Conservation (phyloP, 1,140 invertebrate genomes). For the Mesaphorura yosii region DNA sequence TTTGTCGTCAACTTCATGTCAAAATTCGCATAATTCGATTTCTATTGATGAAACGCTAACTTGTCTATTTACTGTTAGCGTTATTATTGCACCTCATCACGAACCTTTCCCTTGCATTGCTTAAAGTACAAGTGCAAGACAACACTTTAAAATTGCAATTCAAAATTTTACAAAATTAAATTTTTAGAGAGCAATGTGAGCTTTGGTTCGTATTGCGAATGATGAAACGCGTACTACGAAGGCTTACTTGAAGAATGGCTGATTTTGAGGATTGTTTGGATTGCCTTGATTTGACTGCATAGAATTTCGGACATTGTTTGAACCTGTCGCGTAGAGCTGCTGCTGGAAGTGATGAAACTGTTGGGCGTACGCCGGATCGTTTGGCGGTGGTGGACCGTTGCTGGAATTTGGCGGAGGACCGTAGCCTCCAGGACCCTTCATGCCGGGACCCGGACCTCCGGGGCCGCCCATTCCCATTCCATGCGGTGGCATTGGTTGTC, state of each 20-base stretch:
- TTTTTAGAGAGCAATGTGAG: too few species aligned
- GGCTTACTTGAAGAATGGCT: slow-evolving; percentile 30
- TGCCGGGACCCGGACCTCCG: slow-evolving; percentile 27
- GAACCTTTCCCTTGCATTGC: too few species aligned
- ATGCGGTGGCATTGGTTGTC: slow-evolving; percentile 32
- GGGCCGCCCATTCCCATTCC: slow-evolving; percentile 25
- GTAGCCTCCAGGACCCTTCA: slow-evolving; percentile 24
- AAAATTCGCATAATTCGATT: neutral
- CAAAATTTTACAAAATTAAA: too few species aligned
- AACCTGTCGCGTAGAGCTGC: slow-evolving; percentile 70
- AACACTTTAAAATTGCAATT: too few species aligned
- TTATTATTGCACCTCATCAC: slow-evolving; percentile 31
- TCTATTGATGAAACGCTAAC: neutral
- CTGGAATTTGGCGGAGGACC: slow-evolving; percentile 29
- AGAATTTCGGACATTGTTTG: slow-evolving; percentile 28
- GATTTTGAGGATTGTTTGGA: slow-evolving; percentile 29
- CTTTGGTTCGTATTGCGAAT: too few species aligned
- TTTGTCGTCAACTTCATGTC: too few species aligned
- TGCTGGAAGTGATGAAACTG: slow-evolving; percentile 93
- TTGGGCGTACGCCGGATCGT: slow-evolving; percentile 82
- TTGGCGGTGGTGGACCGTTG: slow-evolving; percentile 44
- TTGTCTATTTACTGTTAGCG: neutral
- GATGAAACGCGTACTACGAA: too few species aligned
- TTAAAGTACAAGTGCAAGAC: too few species aligned
- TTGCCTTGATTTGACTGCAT: slow-evolving; percentile 29